phyloP scores from a whole-genome alignment of 1,140 invertebrate species.

The Homalodisca vitripennis region DNA sequence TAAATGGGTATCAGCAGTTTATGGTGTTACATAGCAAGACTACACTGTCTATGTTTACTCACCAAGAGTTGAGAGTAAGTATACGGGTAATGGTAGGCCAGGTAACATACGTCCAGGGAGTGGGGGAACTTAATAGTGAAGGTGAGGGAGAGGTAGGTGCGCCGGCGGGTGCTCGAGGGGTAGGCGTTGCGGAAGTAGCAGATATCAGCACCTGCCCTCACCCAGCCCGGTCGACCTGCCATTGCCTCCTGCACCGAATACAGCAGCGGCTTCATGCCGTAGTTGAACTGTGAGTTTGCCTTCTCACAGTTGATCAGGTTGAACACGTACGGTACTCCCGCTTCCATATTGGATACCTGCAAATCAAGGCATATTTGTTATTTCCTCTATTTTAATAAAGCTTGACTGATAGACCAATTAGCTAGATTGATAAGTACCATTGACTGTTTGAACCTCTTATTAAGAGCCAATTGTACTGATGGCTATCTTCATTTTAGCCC shows the following conservation, averaged over 20 bases:
- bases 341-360: constrained; percentile 79
- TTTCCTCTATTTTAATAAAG: too few relatives aligned
- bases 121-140: constrained; percentile 83
- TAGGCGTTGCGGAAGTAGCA: constrained; percentile 79
- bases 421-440: too few relatives aligned
- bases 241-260: constrained; percentile 60
- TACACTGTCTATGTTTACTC: constrained; percentile 38
- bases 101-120: constrained; percentile 77
- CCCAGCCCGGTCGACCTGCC: constrained; percentile 62
- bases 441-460: too few relatives aligned
- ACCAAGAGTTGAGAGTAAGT: constrained; percentile 79
- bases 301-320: constrained; percentile 93
- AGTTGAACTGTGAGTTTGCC: constrained; percentile 86
- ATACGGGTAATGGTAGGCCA: constrained; percentile 91
- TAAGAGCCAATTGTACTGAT: too few relatives aligned
- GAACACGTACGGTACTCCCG: constrained; percentile 72
- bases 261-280: constrained; percentile 90
- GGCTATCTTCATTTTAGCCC: too few relatives aligned
- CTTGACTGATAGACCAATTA: too few relatives aligned
- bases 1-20: too few relatives aligned
- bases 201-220: constrained; percentile 69
- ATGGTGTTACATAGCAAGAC: too few relatives aligned
- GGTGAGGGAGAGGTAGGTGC: constrained; percentile 74
- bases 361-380: constrained; percentile 83
- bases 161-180: constrained; percentile 54